Evolutionary conservation across 37 sponge, comb jelly and placozoan genomes (phyloP).

Genomic region (Ephydatia muelleri): DNA sequence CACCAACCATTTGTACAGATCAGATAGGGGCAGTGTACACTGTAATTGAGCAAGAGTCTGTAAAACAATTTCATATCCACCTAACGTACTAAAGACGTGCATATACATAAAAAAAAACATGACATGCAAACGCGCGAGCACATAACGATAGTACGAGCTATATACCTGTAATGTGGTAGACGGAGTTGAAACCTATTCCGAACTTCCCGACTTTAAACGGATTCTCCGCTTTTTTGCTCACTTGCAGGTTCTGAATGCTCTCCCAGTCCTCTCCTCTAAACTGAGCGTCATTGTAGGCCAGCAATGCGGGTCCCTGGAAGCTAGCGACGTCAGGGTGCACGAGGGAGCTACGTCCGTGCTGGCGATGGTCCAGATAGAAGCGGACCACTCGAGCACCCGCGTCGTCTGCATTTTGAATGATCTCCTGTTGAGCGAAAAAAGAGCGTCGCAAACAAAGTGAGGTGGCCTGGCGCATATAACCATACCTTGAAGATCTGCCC

Average conservation of each 20-base stretch:
- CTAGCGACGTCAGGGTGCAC: background rate
- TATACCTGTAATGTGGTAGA: slow-evolving; percentile 60
- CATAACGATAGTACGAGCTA: background rate
- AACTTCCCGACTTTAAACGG: slow-evolving; percentile 61
- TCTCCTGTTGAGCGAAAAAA: slow-evolving; percentile 33
- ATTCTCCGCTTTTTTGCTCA: slow-evolving; percentile 48
- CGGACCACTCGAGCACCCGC: slow-evolving; percentile 57
- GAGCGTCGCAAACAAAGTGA: background rate
- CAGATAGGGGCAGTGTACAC: no score
- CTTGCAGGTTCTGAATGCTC: slow-evolving; percentile 30
- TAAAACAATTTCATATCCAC: background rate
- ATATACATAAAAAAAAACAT: background rate
- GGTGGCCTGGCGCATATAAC: background rate
- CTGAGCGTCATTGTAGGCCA: slow-evolving; percentile 56
- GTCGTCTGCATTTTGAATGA: slow-evolving; percentile 82
- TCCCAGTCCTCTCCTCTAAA: slow-evolving; percentile 56
- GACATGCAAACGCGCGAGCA: no score
- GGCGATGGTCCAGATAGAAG: slow-evolving; percentile 50
- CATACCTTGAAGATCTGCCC: slow-evolving; percentile 40
- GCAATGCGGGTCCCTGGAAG: slow-evolving; percentile 49
- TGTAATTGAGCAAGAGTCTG: no score
- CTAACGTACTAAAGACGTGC: background rate
- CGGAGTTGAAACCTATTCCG: slow-evolving; percentile 67
- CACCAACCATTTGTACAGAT: no score
- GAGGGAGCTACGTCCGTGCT: background rate